A percentile compares a stretch with the other conserved stretches of the same genome.
These are phyloP conservation scores for Ranitomeya imitator DNA, from an alignment of 2,113 vertebrate genomes.

Conservation along the genomic window DNA sequence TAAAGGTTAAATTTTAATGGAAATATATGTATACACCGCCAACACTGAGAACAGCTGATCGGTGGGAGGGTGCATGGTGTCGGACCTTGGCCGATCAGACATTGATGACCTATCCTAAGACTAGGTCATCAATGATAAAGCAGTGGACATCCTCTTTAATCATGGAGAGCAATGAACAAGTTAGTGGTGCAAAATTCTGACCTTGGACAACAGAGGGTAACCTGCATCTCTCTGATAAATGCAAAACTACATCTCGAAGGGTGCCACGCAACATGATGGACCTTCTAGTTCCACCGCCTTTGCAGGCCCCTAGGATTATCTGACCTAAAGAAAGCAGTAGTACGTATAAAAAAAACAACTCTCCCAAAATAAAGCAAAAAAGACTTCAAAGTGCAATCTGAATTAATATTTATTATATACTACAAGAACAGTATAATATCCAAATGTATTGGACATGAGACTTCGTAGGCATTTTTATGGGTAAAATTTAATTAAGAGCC, in stretches of 20 bases:
- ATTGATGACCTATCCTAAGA: too few relatives aligned
- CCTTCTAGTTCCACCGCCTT: not conserved
- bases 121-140: too few relatives aligned
- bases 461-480: not conserved
- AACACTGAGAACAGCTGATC: too few relatives aligned
- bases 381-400: not conserved
- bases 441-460: not conserved
- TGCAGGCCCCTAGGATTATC: not conserved
- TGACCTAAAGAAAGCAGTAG: conserved; percentile 5
- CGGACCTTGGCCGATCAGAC: too few relatives aligned
- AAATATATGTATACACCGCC: too few relatives aligned
- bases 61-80: too few relatives aligned
- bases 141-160: too few relatives aligned
- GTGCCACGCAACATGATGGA: not conserved
- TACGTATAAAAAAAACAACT: not conserved
- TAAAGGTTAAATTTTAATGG: too few relatives aligned
- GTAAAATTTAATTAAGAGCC: not conserved
- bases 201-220: not conserved
- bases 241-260: not conserved
- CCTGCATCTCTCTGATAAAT: not conserved
- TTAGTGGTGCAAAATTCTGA: not conserved
- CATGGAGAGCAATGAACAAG: not conserved
- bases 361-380: not conserved
- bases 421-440: not conserved
- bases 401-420: not conserved